These are phyloP conservation scores for Etheostoma cragini DNA, from an alignment of 2,113 vertebrate species.

Conservation along the genomic window DNA sequence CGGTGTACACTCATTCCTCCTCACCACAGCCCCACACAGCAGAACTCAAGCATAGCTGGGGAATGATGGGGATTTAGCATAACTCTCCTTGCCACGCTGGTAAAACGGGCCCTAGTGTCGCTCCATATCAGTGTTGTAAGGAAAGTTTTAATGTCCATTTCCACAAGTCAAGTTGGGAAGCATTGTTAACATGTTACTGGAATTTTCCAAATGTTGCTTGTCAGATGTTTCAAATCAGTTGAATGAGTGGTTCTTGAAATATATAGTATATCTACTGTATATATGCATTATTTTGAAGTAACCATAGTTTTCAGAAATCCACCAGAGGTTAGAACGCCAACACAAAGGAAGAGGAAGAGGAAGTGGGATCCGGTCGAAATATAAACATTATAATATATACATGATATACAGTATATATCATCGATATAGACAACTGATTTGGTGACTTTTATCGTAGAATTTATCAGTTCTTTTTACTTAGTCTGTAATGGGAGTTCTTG, in stretches of 20 bases:
- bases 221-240: neutral
- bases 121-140: slow-evolving; percentile 11
- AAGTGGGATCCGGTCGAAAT: no score
- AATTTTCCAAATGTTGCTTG: slow-evolving; percentile 2
- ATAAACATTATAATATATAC: no score
- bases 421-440: no score
- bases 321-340: no score
- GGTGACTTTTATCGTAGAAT: no score
- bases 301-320: no score
- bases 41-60: slow-evolving; percentile 19
- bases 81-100: slow-evolving; percentile 22
- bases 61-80: slow-evolving; percentile 26
- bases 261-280: no score
- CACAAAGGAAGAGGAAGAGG: no score
- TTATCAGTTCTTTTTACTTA: no score
- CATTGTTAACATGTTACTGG: neutral
- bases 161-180: neutral
- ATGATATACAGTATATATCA: no score
- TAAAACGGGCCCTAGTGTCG: slow-evolving; percentile 38
- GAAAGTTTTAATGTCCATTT: slow-evolving; percentile 11
- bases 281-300: no score
- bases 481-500: no score
- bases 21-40: slow-evolving; percentile 34
- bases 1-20: slow-evolving; percentile 28
- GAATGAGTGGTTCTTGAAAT: neutral